Evolutionary conservation across 2,888 invertebrate genomes (phyloP), one percentile per base, ranked within the genome.

Genomic region (Drosophila acutilabella): DNA sequence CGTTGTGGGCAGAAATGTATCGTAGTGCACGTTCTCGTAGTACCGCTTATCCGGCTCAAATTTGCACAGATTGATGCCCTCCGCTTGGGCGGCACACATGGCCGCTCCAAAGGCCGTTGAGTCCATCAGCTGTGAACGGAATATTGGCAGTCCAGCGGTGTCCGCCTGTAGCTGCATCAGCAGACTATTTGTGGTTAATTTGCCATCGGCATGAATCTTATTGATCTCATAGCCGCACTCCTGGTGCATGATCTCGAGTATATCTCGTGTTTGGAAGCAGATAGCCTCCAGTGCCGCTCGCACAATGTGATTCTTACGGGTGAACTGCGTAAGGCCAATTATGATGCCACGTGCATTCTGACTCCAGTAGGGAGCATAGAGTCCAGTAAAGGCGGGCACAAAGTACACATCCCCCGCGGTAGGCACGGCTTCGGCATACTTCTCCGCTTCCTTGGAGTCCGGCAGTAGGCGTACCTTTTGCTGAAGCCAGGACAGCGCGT

Each of bases 361-460:
- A 89, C 98, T 95, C 99, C 99, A 99, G 90, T 99, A 98, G 0
- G 99, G 99, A 58, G 99, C 99, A 92, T 98, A 99, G 0, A 99
- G 93, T 0, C 99, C 99, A 48, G 96, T 97, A 92, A 99, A 99
- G 0, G 99, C 99, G 0, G 99, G 99, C 26, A 99, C 99, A 92
- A 99, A 99, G 92, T 98, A 99, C 13, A 99, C 98, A 86, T 98
- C 99, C 0, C 97, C 97, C 0, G 98, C 97, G 47, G 96, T 96
- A 84, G 96, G 95, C 38, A 99, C 99, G 74, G 94, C 94, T 30
- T 95, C 94, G 0, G 97, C 97, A 56, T 97, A 94, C 20, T 94
- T 82, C 80, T 96, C 95, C 0, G 95, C 95, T 57, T 95, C 95
- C 57, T 95, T 94, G 0, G 96, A 95, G 78, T 96, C 95, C 38